Conservation (phyloP, 2,797 vertebrate genomes). For the Eleutherodactylus coqui region DNA sequence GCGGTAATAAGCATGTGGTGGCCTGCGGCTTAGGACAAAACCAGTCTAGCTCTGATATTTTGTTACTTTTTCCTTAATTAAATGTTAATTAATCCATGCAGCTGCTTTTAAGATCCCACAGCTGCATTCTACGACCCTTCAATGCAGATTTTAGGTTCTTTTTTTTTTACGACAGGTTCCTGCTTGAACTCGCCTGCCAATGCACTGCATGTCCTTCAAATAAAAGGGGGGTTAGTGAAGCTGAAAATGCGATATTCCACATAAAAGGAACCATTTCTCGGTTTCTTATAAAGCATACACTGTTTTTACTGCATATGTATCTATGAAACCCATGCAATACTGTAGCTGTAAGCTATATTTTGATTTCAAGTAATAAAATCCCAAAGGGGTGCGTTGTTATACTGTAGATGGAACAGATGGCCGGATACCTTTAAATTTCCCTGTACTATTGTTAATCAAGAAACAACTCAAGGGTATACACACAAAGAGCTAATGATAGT, state of each 20-base stretch:
- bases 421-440: constrained; percentile 69
- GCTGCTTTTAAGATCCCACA: constrained; percentile 26
- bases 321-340: constrained; percentile 58
- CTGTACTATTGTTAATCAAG: constrained; percentile 74
- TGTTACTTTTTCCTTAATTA: constrained; percentile 24
- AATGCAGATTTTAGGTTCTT: not conserved
- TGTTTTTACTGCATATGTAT: constrained; percentile 62
- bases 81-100: constrained; percentile 20
- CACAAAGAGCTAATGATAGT: constrained; percentile 71
- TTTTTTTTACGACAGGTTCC: not conserved
- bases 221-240: constrained; percentile 25
- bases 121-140: constrained; percentile 8
- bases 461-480: constrained; percentile 69
- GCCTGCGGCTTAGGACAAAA: constrained; percentile 21
- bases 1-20: constrained; percentile 13
- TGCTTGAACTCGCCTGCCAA: constrained; percentile 27
- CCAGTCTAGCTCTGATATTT: constrained; percentile 10
- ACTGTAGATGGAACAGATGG: constrained; percentile 72
- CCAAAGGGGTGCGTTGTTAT: constrained; percentile 68
- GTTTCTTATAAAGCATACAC: constrained; percentile 57
- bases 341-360: constrained; percentile 66
- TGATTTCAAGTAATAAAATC: constrained; percentile 66
- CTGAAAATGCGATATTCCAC: constrained; percentile 26
- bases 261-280: constrained; percentile 35
- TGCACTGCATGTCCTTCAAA: constrained; percentile 36